Base-by-base conservation (phyloP, 2,888 invertebrate species). In the Heliconius erato region DNA sequence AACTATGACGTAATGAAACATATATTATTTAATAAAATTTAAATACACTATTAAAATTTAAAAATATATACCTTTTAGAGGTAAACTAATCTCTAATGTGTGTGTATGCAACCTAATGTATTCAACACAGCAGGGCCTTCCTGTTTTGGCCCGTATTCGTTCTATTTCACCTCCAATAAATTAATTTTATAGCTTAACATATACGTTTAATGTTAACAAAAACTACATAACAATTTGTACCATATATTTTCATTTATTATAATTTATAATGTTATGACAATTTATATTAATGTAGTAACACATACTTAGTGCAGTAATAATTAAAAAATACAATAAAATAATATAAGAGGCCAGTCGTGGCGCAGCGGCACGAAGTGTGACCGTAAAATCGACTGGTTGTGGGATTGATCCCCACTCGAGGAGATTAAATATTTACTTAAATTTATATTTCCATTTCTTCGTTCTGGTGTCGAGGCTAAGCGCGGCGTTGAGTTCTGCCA, bases 51-150 rank as follows among this genome's bases (percentile, higher is more conserved):
- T 12, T 23, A 12, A 63, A n/a, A 63, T 23, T 59, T 1, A 23
- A 59, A 23, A 23, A 59, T 9, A 49, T 19, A 1, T 19, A 16
- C 9, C 32, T 23, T 19, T 0, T 2, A 32, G 0, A 2, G 19
- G 2, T 78, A 28, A 4, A 4, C 26, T 26, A 9, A 12, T 54
- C 16, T 68, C 19, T 63, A 63, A 71, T 79, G 59, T 63, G 59
- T n/a, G 19, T n/a, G 14, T 40, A 28, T 28, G 28, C 28, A 44
- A 19, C 78, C 78, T 78, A 23, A 78, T 32, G 19, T n/a, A 67
- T 78, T 49, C 78, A 78, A 68, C 80, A 49, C 83, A 83, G 83
- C 83, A 80, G 83, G 83, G n/a, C 68, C 79, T 71, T 80, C 74
- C 78, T 67, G 71, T 77, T 78, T 80, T 80, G 80, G 80, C 67